Evolutionary conservation across 2,888 invertebrate species (phyloP).

Genomic region (Phalangium opilio): DNA sequence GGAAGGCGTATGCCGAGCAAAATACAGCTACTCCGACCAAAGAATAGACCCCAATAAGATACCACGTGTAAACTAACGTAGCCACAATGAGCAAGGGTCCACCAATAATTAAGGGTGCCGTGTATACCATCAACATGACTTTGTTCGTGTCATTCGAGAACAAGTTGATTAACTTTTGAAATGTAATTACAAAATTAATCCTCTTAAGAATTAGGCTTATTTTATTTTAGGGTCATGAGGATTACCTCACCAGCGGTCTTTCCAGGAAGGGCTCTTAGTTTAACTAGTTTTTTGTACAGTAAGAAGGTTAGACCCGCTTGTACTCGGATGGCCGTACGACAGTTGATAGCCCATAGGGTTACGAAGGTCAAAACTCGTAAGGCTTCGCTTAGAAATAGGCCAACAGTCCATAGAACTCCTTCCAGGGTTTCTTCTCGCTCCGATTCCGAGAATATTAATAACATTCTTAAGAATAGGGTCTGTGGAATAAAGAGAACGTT

Average conservation of each 20-base stretch:
- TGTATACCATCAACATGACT: constrained; percentile 38
- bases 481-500: constrained; percentile 20
- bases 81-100: constrained; percentile 38
- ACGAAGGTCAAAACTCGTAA: constrained; percentile 35
- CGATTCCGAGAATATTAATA: constrained; percentile 33
- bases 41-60: constrained; percentile 39
- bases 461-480: constrained; percentile 35
- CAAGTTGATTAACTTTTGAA: constrained; percentile 38
- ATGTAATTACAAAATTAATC: background rate
- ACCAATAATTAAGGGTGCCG: constrained; percentile 38
- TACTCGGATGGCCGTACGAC: constrained; percentile 31
- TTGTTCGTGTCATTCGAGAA: constrained; percentile 42
- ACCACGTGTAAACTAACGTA: constrained; percentile 36
- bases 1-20: constrained; percentile 38
- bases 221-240: constrained; percentile 7
- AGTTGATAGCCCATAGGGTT: constrained; percentile 38
- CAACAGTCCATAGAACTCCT: constrained; percentile 36
- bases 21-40: constrained; percentile 38
- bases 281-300: constrained; percentile 33
- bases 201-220: background rate
- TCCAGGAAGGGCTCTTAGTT: constrained; percentile 32
- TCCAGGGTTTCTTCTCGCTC: constrained; percentile 29
- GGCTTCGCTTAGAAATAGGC: constrained; percentile 35
- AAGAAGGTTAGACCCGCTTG: constrained; percentile 24
- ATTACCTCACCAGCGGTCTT: constrained; percentile 37